These are phyloP conservation scores for Oreotrochilus melanogaster DNA, from an alignment of 2,113 vertebrate genomes.

Conservation along the genomic window DNA sequence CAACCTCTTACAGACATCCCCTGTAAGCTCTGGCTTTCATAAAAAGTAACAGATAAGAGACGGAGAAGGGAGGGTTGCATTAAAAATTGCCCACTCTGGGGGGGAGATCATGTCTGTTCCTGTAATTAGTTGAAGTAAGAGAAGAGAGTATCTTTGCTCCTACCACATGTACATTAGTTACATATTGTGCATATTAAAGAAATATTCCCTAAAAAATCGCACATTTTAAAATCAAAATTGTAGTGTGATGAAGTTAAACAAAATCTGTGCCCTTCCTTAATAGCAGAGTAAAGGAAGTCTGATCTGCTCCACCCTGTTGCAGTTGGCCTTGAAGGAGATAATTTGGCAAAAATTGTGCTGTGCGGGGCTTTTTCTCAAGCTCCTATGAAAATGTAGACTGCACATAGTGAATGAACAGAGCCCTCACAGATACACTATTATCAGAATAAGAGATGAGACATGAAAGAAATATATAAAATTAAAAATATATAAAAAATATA, in stretches of 20 bases:
- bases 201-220: neutral
- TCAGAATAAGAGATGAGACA: neutral
- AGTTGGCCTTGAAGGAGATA: neutral
- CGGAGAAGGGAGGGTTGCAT: neutral
- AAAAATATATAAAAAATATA: neutral
- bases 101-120: neutral
- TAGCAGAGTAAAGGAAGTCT: neutral
- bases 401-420: neutral
- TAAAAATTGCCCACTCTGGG: neutral
- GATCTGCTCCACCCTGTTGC: neutral
- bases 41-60: neutral
- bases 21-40: neutral
- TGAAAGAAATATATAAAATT: neutral
- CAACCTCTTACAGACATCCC: slow-evolving; percentile 15
- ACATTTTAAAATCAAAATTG: neutral
- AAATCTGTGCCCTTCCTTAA: neutral
- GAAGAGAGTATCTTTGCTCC: neutral
- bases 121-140: neutral
- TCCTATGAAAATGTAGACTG: neutral
- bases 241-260: neutral
- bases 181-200: neutral
- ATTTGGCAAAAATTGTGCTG: neutral
- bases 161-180: neutral
- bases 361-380: neutral
- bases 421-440: neutral